These are phyloP conservation scores for Antheraea mylitta DNA, from an alignment of 1,140 invertebrate genomes.

Conservation along the genomic window DNA sequence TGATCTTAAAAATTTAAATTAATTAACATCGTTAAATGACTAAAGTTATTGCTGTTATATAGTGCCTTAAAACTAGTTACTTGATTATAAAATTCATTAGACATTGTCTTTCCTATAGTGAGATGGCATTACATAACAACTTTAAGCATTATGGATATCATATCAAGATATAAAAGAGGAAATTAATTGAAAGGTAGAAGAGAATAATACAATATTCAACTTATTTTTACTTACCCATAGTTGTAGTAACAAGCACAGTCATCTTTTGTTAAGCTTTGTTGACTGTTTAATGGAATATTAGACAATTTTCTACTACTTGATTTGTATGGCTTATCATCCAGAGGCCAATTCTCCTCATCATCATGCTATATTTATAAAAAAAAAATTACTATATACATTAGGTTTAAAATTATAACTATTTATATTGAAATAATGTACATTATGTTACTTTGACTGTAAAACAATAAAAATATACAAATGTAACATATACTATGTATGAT, in stretches of 20 bases:
- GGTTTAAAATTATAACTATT: slow-evolving; percentile 11
- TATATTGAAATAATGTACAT: slow-evolving; percentile 6
- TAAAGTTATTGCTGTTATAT: too few species aligned
- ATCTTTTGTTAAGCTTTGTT: slow-evolving; percentile 49
- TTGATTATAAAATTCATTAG: too few species aligned
- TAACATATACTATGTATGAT: neutral
- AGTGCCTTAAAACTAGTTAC: too few species aligned
- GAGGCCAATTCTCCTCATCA: slow-evolving; percentile 67
- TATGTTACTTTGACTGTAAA: neutral
- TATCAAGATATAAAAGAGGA: too few species aligned
- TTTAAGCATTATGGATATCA: too few species aligned
- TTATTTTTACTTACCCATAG: slow-evolving; percentile 49
- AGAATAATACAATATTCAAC: too few species aligned
- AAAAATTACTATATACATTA: neutral
- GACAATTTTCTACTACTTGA: slow-evolving; percentile 44
- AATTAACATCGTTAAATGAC: too few species aligned
- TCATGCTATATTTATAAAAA: slow-evolving; percentile 51
- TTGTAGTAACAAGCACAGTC: slow-evolving; percentile 68
- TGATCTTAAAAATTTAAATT: too few species aligned
- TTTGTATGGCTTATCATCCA: slow-evolving; percentile 57
- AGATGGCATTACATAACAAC: too few species aligned
- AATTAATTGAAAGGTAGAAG: too few species aligned
- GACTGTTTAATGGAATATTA: slow-evolving; percentile 38
- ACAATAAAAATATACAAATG: neutral
- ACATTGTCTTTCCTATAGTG: too few species aligned